Evolutionary conservation across 92 coral and sea anemone species (phyloP).

Genomic region (Montipora capitata): DNA sequence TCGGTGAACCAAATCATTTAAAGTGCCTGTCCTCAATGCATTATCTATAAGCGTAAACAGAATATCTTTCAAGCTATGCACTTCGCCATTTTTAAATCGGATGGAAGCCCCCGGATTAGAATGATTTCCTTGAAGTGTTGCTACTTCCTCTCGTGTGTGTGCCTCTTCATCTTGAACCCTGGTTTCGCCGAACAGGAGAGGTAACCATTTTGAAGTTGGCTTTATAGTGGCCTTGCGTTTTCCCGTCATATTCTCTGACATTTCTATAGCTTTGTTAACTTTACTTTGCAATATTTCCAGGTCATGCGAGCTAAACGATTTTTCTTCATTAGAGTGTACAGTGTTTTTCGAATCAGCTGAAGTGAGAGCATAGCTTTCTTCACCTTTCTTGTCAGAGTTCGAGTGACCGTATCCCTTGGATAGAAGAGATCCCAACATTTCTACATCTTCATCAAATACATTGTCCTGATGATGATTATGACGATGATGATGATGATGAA

Average conservation of each 20-base stretch:
- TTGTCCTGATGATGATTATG: neutral
- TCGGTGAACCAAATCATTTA: conserved; percentile 22
- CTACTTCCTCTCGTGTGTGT: conserved; percentile 69
- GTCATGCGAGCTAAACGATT: conserved; percentile 12
- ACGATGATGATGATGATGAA: conserved; percentile 22
- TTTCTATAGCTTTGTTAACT: conserved; percentile 79
- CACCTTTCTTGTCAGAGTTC: neutral
- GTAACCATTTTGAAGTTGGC: conserved; percentile 23
- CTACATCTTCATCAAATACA: conserved; percentile 14
- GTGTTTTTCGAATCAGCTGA: too few relatives aligned
- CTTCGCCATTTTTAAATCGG: neutral
- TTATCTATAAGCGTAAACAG: conserved; percentile 15
- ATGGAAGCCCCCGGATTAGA: neutral
- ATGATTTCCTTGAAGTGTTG: conserved; percentile 20
- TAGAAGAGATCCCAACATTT: conserved; percentile 42
- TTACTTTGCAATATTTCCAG: conserved; percentile 64
- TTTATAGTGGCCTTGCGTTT: conserved; percentile 43
- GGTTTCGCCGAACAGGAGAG: conserved; percentile 39
- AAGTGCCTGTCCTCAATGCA: conserved; percentile 33
- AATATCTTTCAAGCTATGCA: conserved; percentile 18
- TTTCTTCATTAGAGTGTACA: too few relatives aligned
- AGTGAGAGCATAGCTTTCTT: too few relatives aligned
- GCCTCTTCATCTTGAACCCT: conserved; percentile 48
- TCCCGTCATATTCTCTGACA: conserved; percentile 62
- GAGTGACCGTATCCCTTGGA: neutral